Evolutionary conservation across 2,888 invertebrate species (phyloP), one percentile per base, ranked within the genome.

Genomic region (Tridacna crocea): DNA sequence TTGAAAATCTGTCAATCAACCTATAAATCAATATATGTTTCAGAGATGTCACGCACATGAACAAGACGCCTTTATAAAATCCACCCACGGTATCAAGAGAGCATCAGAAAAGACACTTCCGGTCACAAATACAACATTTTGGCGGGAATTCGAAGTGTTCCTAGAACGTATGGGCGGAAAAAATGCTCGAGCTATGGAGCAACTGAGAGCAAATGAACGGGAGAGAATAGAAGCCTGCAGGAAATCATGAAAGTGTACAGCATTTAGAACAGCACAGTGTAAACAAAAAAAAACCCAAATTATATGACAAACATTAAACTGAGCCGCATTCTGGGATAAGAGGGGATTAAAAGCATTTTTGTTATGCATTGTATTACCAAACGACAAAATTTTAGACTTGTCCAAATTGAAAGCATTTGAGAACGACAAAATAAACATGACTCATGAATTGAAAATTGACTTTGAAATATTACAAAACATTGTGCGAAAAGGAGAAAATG

Each of bases 41-140:
- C 70, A 70, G 70, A 70, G 70, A 51, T 70, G 24, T 17, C 10
- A 19, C 26, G 70, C 70, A 8, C 70, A 70, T 24, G 51, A 48
- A 8, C 10, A 15, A 26, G 70, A 70, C 15, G 70, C 70, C 6
- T 70, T 70, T 26, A 26, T 70, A 3, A 48, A 22, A 26, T 70
- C 70, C 13, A 70, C 70, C 22, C 22, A 51, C 12, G 70, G 70
- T 0, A 70, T 10, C 13, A 46, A 48, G 24, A 22, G 70, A 51
- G 51, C 22, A 24, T 70, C 70, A 0, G 70, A 19, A 12, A 70
- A 51, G 24, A 22, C 46, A 24, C 70, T 70, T 15, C 70, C 70
- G 12, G 70, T 70, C 0, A 70, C 51, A 0, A 70, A 70, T n/a
- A 51, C 26, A 3, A 51, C 51, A 22, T 70, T 51, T 26, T 70